phyloP scores from a whole-genome alignment of 2,797 vertebrate species.

The Natrix natrix region DNA sequence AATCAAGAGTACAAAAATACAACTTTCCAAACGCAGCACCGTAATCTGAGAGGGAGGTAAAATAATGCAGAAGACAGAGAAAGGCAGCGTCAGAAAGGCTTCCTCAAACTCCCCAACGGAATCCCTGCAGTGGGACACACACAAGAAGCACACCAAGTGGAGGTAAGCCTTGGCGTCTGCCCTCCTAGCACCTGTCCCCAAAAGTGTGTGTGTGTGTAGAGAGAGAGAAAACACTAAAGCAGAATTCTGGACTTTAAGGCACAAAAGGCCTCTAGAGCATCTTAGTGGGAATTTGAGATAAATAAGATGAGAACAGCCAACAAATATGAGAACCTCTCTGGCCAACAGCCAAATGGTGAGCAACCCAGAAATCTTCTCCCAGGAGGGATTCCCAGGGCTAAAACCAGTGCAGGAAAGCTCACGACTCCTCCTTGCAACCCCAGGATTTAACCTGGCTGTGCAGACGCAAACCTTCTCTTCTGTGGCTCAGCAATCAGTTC shows the following conservation, averaged over 20 bases:
- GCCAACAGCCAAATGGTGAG: background rate
- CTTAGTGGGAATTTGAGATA: background rate
- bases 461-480: background rate
- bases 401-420: background rate
- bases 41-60: background rate
- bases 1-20: background rate
- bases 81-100: background rate
- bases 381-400: background rate
- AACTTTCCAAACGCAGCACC: background rate
- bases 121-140: background rate
- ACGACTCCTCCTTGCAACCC: background rate
- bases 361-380: background rate
- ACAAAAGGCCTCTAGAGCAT: background rate
- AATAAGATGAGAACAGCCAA: background rate
- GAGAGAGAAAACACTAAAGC: background rate
- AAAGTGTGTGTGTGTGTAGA: background rate
- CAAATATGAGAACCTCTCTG: background rate
- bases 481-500: background rate
- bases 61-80: background rate
- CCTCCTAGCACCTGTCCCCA: slow-evolving; percentile 13
- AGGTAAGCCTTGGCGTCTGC: background rate
- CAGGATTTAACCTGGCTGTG: too few relatives aligned
- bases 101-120: background rate
- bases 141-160: background rate
- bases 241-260: slow-evolving; percentile 6